Base-by-base conservation (phyloP, 2,113 vertebrate genomes). In the Colinus virginianus region DNA sequence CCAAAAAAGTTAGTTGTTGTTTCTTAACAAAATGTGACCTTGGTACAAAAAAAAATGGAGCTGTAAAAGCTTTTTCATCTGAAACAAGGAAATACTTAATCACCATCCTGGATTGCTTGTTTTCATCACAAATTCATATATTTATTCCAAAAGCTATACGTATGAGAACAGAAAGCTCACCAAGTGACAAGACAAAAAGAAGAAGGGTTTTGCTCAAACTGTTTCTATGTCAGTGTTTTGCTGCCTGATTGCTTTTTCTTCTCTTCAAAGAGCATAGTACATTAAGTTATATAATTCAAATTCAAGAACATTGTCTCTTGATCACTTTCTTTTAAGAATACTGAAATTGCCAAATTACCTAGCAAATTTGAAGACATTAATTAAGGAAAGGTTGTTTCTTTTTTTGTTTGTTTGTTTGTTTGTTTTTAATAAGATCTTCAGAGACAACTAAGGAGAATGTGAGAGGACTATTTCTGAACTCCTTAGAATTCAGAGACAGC, bases 31-130 rank as follows among this genome's bases (percentile, higher is more conserved):
- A 56, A 67, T 64, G 14, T 17, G 11, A 59, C 46, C 38, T 26
- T 26, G 15, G 34, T 0, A 58, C 34, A 18, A 30, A 51, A 5
- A 5, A 23, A 6, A 0, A 38, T 6, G 15, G 7, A n/a, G 10
- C 13, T 8, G 30, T n/a, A 69, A 55, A 79, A 77, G 17, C 13
- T 90, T 14, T 64, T 40, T 63, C 25, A 74, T 13, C 51, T 59
- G 8, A 34, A 71, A 42, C 8, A 86, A 36, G 4, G 22, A 55
- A 81, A 48, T 3, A 59, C 5, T 26, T 43, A 78, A 30, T 8
- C 58, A 8, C 25, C 40, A 34, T 49, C 17, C 74, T 21, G 78
- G 11, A 58, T 2, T 59, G 13, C 30, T 59, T 66, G 88, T 14
- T 90, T 12, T 21, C 7, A 49, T 21, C 16, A 69, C 36, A 63